Evolutionary conservation across 1,140 invertebrate genomes (phyloP).

Genomic region (Drosophila ercepeae): DNA sequence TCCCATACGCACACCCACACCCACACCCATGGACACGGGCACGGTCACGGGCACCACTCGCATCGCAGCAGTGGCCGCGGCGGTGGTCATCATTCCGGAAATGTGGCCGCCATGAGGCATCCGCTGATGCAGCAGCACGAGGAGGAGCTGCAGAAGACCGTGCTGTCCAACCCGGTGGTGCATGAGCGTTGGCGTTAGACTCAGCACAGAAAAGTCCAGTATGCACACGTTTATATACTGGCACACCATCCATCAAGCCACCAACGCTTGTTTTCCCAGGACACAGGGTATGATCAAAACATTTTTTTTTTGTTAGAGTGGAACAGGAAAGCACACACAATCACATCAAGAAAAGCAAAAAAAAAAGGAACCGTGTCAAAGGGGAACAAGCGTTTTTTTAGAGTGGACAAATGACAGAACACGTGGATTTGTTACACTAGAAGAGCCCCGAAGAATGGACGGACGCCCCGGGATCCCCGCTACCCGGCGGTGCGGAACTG

Average conservation of each 20-base stretch:
- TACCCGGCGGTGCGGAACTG: background rate
- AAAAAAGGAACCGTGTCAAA: too few relatives aligned
- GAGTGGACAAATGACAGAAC: too few relatives aligned
- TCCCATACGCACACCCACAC: background rate
- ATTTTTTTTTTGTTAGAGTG: too few relatives aligned
- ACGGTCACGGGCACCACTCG: background rate
- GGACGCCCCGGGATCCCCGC: conserved; percentile 44
- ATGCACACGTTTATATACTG: too few relatives aligned
- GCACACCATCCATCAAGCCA: too few relatives aligned
- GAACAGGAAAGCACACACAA: too few relatives aligned
- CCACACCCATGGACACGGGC: background rate
- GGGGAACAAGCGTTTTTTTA: too few relatives aligned
- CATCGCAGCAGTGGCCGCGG: background rate
- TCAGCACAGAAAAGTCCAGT: background rate
- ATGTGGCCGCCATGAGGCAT: conserved; percentile 1
- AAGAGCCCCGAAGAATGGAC: too few relatives aligned
- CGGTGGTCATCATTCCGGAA: background rate
- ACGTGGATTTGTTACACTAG: too few relatives aligned
- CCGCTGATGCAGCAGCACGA: conserved; percentile 18
- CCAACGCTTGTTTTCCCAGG: too few relatives aligned
- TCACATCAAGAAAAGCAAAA: too few relatives aligned
- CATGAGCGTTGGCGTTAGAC: conserved; percentile 51
- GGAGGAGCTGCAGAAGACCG: conserved; percentile 22
- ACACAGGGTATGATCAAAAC: too few relatives aligned
- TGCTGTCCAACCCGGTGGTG: conserved; percentile 7